Evolutionary conservation across 2,888 invertebrate genomes (phyloP), one percentile per base, ranked within the genome.

Genomic region (Eristalis intricaria): DNA sequence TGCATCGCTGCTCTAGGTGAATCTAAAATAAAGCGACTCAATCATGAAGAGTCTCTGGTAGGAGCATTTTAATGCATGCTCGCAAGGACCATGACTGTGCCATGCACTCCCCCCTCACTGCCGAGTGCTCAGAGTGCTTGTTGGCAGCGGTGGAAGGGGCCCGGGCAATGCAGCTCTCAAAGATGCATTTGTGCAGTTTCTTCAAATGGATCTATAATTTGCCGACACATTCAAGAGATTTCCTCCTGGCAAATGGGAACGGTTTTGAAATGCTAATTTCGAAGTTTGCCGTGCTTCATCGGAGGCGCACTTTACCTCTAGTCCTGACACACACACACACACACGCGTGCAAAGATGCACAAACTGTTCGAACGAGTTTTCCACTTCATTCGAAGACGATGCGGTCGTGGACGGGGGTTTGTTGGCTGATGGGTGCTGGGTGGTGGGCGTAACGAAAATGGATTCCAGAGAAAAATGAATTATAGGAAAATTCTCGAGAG

Each of bases 241-340:
- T 82, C 83, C 50, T 66, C 61, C 66, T 68, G 71, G 83, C 78
- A 86, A 83, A 86, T 83, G 82, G 78, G 32, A 83, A 83, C 82
- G 82, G 58, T 75, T 86, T 83, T 71, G 10, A 78, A 86, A 83
- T 86, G 86, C 78, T 86, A 83, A 86, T 86, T 86, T 76, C 8
- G 50, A 83, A 83, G 83, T 86, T 79, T 86, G 50, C 23, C 61
- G n/a, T 61, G 61, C 80, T 73, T 19, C 40, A 38, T 76, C 56
- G 32, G 29, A 50, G 71, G 38, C 56, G 19, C 38, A 70, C 58
- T 76, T 64, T 23, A n/a, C 29, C 60, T 68, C 50, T 5, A 26
- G 60, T 69, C 58, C 58, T 74, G 7, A 58, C 64, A n/a, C 8
- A 7, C 19, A 50, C 8, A 19, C 7, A 5, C 50, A 8, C 19